Conservation (phyloP, 2,113 vertebrate species). For the Ctenomys sociabilis region DNA sequence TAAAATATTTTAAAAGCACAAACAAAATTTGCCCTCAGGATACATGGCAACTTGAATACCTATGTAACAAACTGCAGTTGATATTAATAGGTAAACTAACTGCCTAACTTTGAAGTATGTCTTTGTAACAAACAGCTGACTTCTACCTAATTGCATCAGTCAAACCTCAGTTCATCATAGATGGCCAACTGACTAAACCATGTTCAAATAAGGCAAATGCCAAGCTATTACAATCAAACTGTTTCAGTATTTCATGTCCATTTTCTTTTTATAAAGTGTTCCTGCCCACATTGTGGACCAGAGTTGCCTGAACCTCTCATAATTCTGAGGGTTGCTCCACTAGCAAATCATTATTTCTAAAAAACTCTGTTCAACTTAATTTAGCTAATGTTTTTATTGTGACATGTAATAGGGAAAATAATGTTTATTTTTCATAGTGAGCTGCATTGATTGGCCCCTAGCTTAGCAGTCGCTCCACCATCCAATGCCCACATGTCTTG, state of each 20-base stretch:
- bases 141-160: neutral
- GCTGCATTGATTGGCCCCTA: no score
- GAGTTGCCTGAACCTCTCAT: neutral
- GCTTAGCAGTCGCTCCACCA: no score
- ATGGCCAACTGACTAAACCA: neutral
- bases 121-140: neutral
- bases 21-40: no score
- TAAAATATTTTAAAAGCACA: no score
- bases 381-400: neutral
- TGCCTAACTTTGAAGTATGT: neutral
- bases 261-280: no score
- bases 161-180: neutral
- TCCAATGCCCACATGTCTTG: no score
- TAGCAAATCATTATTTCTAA: neutral
- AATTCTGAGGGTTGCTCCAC: neutral
- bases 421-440: neutral
- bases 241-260: no score
- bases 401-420: neutral
- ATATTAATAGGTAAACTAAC: neutral
- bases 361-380: neutral
- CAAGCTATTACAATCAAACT: no score
- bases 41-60: no score
- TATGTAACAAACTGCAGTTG: neutral
- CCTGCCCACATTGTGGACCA: no score
- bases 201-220: no score